Base-by-base conservation (phyloP, 2,888 invertebrate genomes). In the Drosophila multiciliata region DNA sequence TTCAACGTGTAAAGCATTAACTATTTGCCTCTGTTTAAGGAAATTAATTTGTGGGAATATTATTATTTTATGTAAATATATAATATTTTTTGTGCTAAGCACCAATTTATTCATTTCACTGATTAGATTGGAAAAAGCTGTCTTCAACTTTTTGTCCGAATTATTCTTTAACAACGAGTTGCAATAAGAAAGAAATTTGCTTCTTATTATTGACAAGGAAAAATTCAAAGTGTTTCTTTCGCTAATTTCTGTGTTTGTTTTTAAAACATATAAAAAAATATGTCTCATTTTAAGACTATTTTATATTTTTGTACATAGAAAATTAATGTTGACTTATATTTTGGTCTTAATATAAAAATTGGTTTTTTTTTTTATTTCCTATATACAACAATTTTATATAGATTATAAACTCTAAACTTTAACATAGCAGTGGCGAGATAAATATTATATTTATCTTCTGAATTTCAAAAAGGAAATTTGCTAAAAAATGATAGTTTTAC, bases 1-100 rank as follows among this genome's bases (percentile, higher is more conserved):
- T 54, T 57, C 8, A 55, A 54, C 15, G 42, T 60, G 26, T n/a
- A 11, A 32, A 38, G 12, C 35, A 23, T 45, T 38, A 40, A 20
- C 15, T 32, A 53, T 17, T 15, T 55, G 57, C 20, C 5, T 15
- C 5, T 15, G 20, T 33, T 61, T 40, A 23, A n/a, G 8, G 5
- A 23, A 7, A 1, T 32, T 32, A 12, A 9, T 32, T 12, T 4
- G 36, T 12, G 3, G 20, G 5, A 52, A 15, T 23, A 52, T 17
- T 36, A 50, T n/a, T n/a, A 42, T 2, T 23, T 23, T 3, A 42
- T 42, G 11, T 33, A 17, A 6, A 15, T n/a, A 7, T 6, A 12
- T 17, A 26, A 17, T 17, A 26, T 36, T 17, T 15, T 26, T 11
- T 36, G 23, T 17, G 36, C 17, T 23, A 8, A 35, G 7, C n/a